Base-by-base conservation (phyloP, 2,888 invertebrate species). In the Aphodius sticticus region DNA sequence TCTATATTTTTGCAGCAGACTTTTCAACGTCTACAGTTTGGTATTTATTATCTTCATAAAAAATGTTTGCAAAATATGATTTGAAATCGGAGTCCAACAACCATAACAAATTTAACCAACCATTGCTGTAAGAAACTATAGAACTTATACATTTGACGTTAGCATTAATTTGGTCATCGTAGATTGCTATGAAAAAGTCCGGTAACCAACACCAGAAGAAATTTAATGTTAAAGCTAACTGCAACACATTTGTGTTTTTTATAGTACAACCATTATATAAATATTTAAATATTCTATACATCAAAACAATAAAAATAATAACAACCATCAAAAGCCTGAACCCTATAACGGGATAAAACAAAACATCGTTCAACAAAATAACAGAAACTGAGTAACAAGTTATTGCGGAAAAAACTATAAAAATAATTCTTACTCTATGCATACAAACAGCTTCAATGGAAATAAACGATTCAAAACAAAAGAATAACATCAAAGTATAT, bases 151-250 rank as follows among this genome's bases (percentile, higher is more conserved):
- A 16, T 72, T 71, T 71, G 14, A 72, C 37, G 69, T 3, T 72
- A 26, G 69, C 53, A 72, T 70, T 15, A 77, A 9, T 7, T 53
- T 53, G 9, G 6, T 53, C 53, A 53, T 53, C 53, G 12, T 53
- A 53, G 1, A 53, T 53, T 9, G 53, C 7, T 53, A 12, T 53
- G 6, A 74, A 35, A 36, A 74, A 35, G 37, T 74, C 74, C n/a
- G 74, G 74, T 36, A 35, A 74, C 74, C 74, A 74, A n/a, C 74
- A 74, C 35, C 74, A 74, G n/a, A 74, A 26, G 37, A 74, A 74
- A 35, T 37, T 74, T 35, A 74, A 26, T 12, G 37, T 37, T n/a
- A 74, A 37, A 2, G 37, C 74, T 16, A 37, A 74, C 37, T 35
- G 26, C 37, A 74, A 74, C 12, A 74, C 37, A 7, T 74, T 37